Conservation (phyloP, 2,797 vertebrate genomes). For the Manis javanica region DNA sequence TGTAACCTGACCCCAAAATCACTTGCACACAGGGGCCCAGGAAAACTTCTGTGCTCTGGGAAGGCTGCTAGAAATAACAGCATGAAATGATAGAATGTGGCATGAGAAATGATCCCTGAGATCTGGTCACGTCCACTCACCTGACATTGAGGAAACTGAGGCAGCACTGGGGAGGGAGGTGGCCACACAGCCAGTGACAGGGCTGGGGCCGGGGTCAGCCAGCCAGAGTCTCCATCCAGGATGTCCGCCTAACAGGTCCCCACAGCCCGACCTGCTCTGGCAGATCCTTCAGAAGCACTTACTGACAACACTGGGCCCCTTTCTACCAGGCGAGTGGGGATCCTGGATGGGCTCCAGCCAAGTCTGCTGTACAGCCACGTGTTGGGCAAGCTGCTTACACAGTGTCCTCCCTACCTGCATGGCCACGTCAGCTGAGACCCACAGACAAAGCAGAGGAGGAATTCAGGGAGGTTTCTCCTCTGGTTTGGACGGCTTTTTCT, state of each 20-base stretch:
- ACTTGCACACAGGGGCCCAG: slow-evolving; percentile 33
- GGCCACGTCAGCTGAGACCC: not conserved
- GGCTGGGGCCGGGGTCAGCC: not conserved
- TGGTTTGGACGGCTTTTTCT: not conserved
- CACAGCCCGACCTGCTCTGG: not conserved
- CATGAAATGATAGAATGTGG: not conserved
- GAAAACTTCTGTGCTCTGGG: not conserved
- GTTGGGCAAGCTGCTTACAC: not conserved
- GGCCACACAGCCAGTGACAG: not conserved
- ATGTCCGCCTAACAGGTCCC: not conserved
- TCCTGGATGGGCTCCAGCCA: not conserved
- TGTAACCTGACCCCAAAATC: slow-evolving; percentile 53
- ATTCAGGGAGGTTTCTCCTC: not conserved
- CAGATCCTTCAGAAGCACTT: not conserved
- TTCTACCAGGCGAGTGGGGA: fast-evolving
- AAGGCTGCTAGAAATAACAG: not conserved
- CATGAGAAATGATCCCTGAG: not conserved
- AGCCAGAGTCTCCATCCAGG: not conserved
- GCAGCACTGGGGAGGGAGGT: not conserved
- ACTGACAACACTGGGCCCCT: not conserved
- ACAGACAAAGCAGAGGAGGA: not conserved
- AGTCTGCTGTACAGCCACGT: fast-evolving
- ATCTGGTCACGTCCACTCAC: not conserved
- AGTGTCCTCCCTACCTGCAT: fast-evolving
- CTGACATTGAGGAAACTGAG: not conserved